These are phyloP conservation scores for Prorops nasuta DNA, from an alignment of 1,140 invertebrate species.

Conservation along the genomic window DNA sequence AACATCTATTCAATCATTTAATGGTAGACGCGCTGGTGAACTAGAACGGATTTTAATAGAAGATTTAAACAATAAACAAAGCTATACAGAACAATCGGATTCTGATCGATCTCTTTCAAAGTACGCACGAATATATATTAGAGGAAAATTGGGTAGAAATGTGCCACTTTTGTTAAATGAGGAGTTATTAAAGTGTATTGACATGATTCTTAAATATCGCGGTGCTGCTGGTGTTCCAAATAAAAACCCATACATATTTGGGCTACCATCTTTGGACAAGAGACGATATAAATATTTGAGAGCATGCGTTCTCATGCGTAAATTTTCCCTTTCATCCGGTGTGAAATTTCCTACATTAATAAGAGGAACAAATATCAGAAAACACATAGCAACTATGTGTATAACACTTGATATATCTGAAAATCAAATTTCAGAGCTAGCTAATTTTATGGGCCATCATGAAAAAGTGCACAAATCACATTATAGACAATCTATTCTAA, in stretches of 20 bases:
- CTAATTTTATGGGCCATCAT: slow-evolving; percentile 18
- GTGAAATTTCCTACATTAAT: neutral
- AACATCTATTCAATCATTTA: slow-evolving; percentile 3
- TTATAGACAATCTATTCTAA: slow-evolving; percentile 6
- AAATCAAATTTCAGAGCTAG: slow-evolving; percentile 6
- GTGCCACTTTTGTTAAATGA: neutral
- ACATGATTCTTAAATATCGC: neutral
- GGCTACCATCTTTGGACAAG: neutral
- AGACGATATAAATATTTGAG: neutral
- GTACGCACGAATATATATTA: neutral
- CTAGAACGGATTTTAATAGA: neutral
- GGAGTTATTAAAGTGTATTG: neutral
- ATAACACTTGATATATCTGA: slow-evolving; percentile 7
- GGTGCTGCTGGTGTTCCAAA: neutral
- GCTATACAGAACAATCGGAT: neutral
- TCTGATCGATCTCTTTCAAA: neutral
- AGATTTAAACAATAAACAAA: neutral
- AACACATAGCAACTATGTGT: slow-evolving; percentile 22
- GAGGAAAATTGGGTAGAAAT: neutral
- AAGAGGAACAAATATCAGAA: slow-evolving; percentile 19
- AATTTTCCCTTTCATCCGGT: slow-evolving; percentile 8
- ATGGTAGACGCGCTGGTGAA: neutral
- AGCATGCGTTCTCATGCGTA: slow-evolving; percentile 3
- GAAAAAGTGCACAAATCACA: slow-evolving; percentile 10
- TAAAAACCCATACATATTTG: slow-evolving; percentile 2